Percentiles rank a stretch among this genome's conserved stretches.
Evolutionary conservation across 2,797 vertebrate species (phyloP).

Genomic region (Poecilia picta): DNA sequence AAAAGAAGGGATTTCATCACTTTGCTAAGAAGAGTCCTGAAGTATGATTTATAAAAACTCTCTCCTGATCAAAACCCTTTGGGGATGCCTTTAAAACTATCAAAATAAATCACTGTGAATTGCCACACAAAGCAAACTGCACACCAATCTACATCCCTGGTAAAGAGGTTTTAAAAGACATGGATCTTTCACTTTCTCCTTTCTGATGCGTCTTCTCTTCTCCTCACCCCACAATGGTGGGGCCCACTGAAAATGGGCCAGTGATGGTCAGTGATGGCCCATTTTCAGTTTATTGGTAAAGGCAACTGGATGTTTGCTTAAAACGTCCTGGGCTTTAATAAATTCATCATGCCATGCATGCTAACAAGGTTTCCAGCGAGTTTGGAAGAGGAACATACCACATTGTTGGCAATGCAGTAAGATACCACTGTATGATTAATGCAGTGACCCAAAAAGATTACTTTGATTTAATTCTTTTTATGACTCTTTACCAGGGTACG

Average conservation of each 20-base stretch:
- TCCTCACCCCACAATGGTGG: too few relatives aligned
- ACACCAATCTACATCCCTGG: background rate
- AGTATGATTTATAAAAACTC: slow-evolving; percentile 41
- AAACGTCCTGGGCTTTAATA: background rate
- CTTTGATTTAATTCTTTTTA: background rate
- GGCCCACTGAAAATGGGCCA: too few relatives aligned
- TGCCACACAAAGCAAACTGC: slow-evolving; percentile 24
- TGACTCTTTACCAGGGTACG: background rate
- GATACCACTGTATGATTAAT: background rate
- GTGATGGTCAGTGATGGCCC: background rate
- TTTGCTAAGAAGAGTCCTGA: slow-evolving; percentile 30
- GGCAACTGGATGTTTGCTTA: background rate
- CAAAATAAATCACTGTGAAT: slow-evolving; percentile 73
- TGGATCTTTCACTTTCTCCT: background rate
- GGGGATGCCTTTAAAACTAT: slow-evolving; percentile 61
- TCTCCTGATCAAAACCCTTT: slow-evolving; percentile 39
- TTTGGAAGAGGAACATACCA: background rate
- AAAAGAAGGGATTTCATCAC: slow-evolving; percentile 13
- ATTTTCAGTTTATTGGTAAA: background rate
- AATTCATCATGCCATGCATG: background rate
- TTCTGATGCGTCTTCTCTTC: background rate
- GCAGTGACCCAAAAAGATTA: background rate
- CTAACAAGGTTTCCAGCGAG: background rate
- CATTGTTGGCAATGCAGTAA: background rate
- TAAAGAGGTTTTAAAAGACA: background rate